Conservation (phyloP, 2,113 vertebrate species). For the Chaenocephalus aceratus region DNA sequence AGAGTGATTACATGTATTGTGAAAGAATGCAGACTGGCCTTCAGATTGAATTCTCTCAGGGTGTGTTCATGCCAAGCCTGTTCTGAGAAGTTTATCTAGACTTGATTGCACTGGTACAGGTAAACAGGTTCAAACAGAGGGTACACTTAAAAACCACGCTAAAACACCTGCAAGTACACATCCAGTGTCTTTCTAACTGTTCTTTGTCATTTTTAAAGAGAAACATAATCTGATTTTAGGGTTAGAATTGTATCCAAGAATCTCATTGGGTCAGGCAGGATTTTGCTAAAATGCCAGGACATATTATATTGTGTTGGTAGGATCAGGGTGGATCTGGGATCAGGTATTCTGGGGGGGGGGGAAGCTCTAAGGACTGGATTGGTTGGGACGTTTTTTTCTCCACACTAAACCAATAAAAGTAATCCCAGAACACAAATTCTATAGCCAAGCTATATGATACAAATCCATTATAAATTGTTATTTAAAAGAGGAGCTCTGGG, state of each 20-base stretch:
- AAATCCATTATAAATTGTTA: too few species aligned
- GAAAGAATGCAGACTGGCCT: constrained; percentile 9
- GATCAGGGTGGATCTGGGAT: not conserved
- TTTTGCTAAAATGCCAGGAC: not conserved
- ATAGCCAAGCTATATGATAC: too few species aligned
- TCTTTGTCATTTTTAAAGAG: not conserved
- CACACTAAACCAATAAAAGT: constrained; percentile 1
- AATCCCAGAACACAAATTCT: not conserved
- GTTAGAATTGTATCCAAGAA: not conserved
- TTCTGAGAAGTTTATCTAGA: constrained; percentile 34
- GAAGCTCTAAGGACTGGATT: not conserved
- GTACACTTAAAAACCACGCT: not conserved
- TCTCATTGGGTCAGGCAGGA: not conserved
- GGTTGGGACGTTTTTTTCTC: not conserved
- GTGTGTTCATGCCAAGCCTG: constrained; percentile 37
- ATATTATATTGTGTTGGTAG: not conserved
- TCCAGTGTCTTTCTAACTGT: not conserved
- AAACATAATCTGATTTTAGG: not conserved
- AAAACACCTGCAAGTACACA: not conserved
- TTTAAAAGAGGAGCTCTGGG: too few species aligned
- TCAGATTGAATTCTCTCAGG: constrained; percentile 2
- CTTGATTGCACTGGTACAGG: not conserved
- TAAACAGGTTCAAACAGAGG: constrained; percentile 20
- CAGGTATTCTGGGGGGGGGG: not conserved
- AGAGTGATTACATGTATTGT: not conserved